These are phyloP conservation scores for Notarius quadriscutis DNA, from an alignment of 2,113 vertebrate genomes.

Conservation along the genomic window DNA sequence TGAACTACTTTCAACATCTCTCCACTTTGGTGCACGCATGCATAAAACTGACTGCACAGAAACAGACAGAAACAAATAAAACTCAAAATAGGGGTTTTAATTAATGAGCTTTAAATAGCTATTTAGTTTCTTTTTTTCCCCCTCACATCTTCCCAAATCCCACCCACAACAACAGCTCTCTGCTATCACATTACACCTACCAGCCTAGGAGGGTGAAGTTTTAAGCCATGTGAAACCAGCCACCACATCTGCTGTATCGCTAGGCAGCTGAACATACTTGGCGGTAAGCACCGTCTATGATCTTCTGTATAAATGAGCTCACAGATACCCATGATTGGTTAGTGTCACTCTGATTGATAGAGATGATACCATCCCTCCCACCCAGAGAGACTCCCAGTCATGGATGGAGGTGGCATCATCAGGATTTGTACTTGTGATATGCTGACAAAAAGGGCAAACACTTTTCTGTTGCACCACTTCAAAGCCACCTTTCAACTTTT, in stretches of 20 bases:
- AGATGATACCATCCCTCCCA: not conserved
- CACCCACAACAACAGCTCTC: not conserved
- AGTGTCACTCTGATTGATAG: not conserved
- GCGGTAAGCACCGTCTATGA: not conserved
- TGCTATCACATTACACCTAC: not conserved
- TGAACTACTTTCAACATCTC: not conserved
- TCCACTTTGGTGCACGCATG: not conserved
- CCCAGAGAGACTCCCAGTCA: not conserved
- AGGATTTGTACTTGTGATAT: not conserved
- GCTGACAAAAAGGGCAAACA: not conserved
- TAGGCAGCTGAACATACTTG: not conserved
- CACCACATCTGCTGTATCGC: not conserved
- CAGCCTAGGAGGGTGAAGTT: not conserved
- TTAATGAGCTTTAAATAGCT: not conserved
- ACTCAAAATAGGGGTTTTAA: not conserved
- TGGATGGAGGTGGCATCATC: not conserved
- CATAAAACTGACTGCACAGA: not conserved
- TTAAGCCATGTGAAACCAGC: not conserved
- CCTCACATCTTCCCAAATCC: not conserved
- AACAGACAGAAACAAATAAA: not conserved
- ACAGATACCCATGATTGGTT: not conserved
- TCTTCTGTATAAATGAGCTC: not conserved
- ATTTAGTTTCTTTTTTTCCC: not conserved
- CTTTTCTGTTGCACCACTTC: not conserved
- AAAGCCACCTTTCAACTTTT: not conserved